Evolutionary conservation across 2,888 invertebrate species (phyloP).

Genomic region (Caprella mutica): DNA sequence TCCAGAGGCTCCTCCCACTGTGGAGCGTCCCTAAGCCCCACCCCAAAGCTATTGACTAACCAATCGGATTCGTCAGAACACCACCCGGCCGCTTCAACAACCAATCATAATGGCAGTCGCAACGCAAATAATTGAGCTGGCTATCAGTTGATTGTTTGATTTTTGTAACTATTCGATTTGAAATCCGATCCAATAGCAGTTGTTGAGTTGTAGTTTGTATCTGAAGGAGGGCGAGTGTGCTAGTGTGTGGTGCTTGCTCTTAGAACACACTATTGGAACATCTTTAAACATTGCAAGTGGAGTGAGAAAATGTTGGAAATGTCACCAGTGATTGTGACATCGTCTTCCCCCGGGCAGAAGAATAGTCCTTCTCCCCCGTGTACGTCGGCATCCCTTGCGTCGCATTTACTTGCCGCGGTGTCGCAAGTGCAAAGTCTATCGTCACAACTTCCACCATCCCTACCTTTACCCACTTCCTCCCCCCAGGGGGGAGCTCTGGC

Average conservation of each 20-base stretch:
- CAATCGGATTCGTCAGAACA: slow-evolving; percentile 24
- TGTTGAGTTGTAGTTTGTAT: slow-evolving; percentile 35
- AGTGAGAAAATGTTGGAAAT: slow-evolving; percentile 31
- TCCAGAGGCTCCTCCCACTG: slow-evolving; percentile 25
- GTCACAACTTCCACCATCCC: slow-evolving; percentile 22
- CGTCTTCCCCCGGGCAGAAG: slow-evolving; percentile 23
- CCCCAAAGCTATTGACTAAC: slow-evolving; percentile 17
- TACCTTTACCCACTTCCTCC: slow-evolving; percentile 13
- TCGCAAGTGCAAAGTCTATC: slow-evolving; percentile 33
- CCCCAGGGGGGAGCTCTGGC: slow-evolving; percentile 14
- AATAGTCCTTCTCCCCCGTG: slow-evolving; percentile 33
- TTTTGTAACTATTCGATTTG: slow-evolving; percentile 35
- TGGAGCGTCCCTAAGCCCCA: slow-evolving; percentile 26
- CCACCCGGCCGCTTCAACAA: slow-evolving; percentile 33
- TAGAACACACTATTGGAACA: slow-evolving; percentile 14
- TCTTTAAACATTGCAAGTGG: slow-evolving; percentile 16
- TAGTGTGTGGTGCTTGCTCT: slow-evolving; percentile 32
- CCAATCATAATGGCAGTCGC: slow-evolving; percentile 35
- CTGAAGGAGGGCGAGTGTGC: slow-evolving; percentile 34
- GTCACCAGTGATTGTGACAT: slow-evolving; percentile 20
- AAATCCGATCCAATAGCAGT: slow-evolving; percentile 35
- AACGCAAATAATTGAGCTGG: slow-evolving; percentile 35
- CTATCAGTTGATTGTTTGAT: slow-evolving; percentile 35
- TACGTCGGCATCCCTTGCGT: slow-evolving; percentile 29
- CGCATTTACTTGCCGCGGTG: slow-evolving; percentile 32